Base-by-base conservation (phyloP, 2,113 vertebrate genomes). In the Laterallus jamaicensis region DNA sequence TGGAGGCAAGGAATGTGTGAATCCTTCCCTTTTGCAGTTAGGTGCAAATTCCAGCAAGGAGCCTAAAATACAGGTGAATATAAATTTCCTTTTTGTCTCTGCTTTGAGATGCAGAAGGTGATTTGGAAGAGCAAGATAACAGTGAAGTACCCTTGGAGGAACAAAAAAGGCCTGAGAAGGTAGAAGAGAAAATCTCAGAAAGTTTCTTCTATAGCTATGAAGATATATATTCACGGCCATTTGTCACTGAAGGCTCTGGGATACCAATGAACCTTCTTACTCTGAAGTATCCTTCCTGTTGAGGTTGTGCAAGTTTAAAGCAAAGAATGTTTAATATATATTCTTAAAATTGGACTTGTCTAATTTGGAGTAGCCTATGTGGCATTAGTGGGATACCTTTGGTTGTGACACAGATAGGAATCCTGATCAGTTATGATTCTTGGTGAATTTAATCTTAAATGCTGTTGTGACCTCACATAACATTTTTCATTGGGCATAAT, bases 271-370 rank as follows among this genome's bases (percentile, higher is more conserved):
- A 99, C 86, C 96, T 99, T 66, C 98, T 99, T 66, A 95, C 89
- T 50, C 97, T 99, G 20, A 96, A 96, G 99, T 99, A 99, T 99
- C 99, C 98, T 97, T 93, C 92, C 39, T 78, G 32, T 22, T 75
- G 58, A 73, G 18, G 15, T 32, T 79, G 39, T 83, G 44, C 35
- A 79, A 26, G 66, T 88, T 91, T 92, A 82, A 93, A 86, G 31
- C 42, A 79, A 77, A 39, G 39, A 29, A 35, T 80, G 63, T 74
- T 74, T 88, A 73, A 49, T 55, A 12, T 5, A 20, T 29, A 2
- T 50, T 92, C 14, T 78, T 85, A 83, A 67, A 85, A 84, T 14
- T n/a, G 31, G 56, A 26, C 47, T 63, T 85, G 29, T 64, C 35
- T 82, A 39, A 77, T 88, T 35, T 56, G 40, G 44, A 77, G 63